Evolutionary conservation across 2,797 vertebrate species (phyloP), one percentile per base, ranked within the genome.

Genomic region (Geotrypetes seraphini): DNA sequence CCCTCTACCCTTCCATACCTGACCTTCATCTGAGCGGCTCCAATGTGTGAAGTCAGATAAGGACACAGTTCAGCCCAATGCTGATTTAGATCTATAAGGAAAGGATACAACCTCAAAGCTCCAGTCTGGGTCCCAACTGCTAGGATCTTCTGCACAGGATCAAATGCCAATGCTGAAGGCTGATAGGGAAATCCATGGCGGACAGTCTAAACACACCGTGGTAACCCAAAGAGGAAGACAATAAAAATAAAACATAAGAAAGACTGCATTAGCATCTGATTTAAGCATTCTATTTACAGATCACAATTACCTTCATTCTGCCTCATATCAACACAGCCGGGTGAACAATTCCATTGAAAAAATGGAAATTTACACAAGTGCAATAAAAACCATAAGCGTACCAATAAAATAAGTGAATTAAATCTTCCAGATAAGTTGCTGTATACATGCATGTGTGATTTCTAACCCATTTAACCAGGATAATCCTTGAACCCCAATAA

Each of bases 131-230:
- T 96, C 53, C 95, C 95, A 3, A 98, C 66, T 50, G 91, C 93
- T 71, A 98, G 70, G 56, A 98, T 96, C 86, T 97, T 98, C 88
- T 98, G 95, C 46, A 98, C 95, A 0, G 95, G 92, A 87, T 98
- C 95, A 44, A 97, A 96, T 47, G 93, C 91, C 91, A 98, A 85
- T 44, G 95, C 88, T 4, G 95, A 98, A 21, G 95, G 95, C 49
- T 97, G 92, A 60, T 96, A 95, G 46, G 95, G 95, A 62, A 98
- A 98, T 77, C 95, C 95, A 83, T 98, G 92, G 50, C 95, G 91
- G 50, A 97, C 89, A 36, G 95, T 98, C 95, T 98, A 63, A 39
- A 45, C 16, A 29, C 12, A 14, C 3, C n/a, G n/a, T n/a, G n/a
- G n/a, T n/a, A n/a, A 26, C n/a, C 13, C 22, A n/a, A 20, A 6